phyloP scores from a whole-genome alignment of 2,888 invertebrate genomes.

The Venusia cambrica region DNA sequence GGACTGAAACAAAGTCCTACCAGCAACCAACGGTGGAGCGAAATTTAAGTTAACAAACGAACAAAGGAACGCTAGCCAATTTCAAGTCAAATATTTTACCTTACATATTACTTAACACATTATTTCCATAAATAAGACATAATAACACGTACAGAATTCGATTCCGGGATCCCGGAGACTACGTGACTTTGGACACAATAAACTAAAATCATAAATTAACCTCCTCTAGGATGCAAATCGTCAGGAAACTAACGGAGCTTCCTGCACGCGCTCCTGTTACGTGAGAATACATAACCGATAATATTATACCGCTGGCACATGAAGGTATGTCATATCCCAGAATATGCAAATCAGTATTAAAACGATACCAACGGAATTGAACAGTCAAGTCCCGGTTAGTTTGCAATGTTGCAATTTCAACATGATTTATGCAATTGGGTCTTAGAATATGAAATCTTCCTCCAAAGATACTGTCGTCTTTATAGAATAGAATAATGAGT shows the following conservation, averaged over 20 bases:
- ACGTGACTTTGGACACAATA: slow-evolving; percentile 14
- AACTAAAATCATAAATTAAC: slow-evolving; percentile 15
- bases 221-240: slow-evolving; percentile 15
- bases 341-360: slow-evolving; percentile 22
- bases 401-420: slow-evolving; percentile 20
- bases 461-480: not conserved
- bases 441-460: slow-evolving; percentile 2
- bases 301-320: too few relatives aligned
- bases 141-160: too few relatives aligned
- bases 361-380: slow-evolving; percentile 20
- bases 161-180: too few relatives aligned
- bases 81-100: too few relatives aligned
- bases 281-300: slow-evolving; percentile 6
- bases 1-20: too few relatives aligned
- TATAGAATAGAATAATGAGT: not conserved
- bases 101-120: too few relatives aligned
- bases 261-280: slow-evolving; percentile 17
- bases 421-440: slow-evolving; percentile 14
- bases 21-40: too few relatives aligned
- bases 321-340: slow-evolving; percentile 10
- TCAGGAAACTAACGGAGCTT: slow-evolving; percentile 14
- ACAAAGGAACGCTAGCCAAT: too few relatives aligned
- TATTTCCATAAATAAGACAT: too few relatives aligned
- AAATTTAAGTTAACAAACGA: too few relatives aligned
- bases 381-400: slow-evolving; percentile 14